These are phyloP conservation scores for Hirudo medicinalis DNA, from an alignment of 1,140 invertebrate species.

Conservation along the genomic window DNA sequence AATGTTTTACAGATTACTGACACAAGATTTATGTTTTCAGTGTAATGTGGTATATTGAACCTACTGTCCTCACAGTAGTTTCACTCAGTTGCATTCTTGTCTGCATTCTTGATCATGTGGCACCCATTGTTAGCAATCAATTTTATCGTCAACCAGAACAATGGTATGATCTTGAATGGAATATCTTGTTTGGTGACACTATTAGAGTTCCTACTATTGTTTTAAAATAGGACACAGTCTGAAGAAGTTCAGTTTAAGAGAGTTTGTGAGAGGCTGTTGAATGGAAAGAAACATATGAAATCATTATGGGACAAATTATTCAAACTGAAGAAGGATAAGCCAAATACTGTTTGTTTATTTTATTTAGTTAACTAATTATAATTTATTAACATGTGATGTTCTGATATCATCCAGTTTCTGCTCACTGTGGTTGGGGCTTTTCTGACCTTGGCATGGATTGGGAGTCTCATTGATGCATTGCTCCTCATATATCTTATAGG, in stretches of 20 bases:
- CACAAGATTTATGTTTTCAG: background rate
- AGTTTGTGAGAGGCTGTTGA: background rate
- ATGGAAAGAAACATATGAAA: conserved; percentile 1
- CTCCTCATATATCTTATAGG: conserved; percentile 1
- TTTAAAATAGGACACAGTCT: background rate
- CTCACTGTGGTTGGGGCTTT: background rate
- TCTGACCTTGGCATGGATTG: conserved; percentile 5
- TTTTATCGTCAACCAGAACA: conserved; percentile 5
- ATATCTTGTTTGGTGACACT: background rate
- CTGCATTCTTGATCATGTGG: conserved; percentile 6
- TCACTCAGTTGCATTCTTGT: background rate
- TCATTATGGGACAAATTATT: conserved; percentile 3
- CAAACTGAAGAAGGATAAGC: conserved; percentile 7
- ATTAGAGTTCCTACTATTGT: background rate
- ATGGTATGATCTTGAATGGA: background rate
- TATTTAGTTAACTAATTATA: background rate
- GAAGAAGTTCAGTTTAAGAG: background rate
- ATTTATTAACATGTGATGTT: too few species aligned
- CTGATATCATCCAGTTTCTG: background rate
- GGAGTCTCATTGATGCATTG: conserved; percentile 9
- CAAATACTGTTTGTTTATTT: conserved; percentile 6
- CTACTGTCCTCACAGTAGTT: conserved; percentile 7
- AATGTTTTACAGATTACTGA: conserved; percentile 5
- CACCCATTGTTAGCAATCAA: conserved; percentile 5
- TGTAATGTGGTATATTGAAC: conserved; percentile 6